Base-by-base conservation (phyloP, 1,140 invertebrate genomes). In the Drosophila carrolli region DNA sequence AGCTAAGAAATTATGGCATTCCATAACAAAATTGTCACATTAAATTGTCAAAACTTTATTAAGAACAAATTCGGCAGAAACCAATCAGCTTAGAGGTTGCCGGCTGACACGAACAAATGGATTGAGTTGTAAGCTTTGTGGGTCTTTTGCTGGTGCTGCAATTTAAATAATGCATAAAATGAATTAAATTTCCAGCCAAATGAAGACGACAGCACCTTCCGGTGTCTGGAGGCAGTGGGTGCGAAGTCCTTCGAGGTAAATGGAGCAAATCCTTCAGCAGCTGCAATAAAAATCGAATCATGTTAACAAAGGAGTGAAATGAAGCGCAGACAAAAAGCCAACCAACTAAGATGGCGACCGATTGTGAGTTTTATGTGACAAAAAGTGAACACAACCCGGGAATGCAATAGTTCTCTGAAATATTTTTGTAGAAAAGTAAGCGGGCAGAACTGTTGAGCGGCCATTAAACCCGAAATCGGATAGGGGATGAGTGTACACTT, bases 101-200 rank as follows among this genome's bases (percentile, higher is more conserved):
- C 6, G 40, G 41, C 43, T 67, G 37, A 46, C 38, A 43, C 38
- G 5, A 67, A 55, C 51, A 50, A 83, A 65, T 62, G 19, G 56
- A 80, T 37, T 55, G 47, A 72, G 59, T 23, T 54, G 61, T 47
- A 50, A 66, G 48, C 56, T 38, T 40, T 75, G 67, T 71, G 60
- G 23, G 46, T 59, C 46, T 73, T 60, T 72, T 56, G 78, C 78
- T 66, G 57, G 59, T 48, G 13, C 47, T 65, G 70, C 82, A 86
- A 76, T 86, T 88, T 88, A 82, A 86, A 75, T 86, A 85, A 81
- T 86, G 75, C 71, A 88, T 32, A 59, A 76, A 82, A 88, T 86
- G 79, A 82, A 86, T 88, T 88, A 76, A 78, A 58, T 70, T 74
- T 47, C 35, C 78, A 58, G 46, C 19, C 58, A 73, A 77, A 66